Percentiles rank a stretch among this genome's conserved stretches.
phyloP scores from a whole-genome alignment of 2,797 vertebrate genomes.

The Momotus momota region DNA sequence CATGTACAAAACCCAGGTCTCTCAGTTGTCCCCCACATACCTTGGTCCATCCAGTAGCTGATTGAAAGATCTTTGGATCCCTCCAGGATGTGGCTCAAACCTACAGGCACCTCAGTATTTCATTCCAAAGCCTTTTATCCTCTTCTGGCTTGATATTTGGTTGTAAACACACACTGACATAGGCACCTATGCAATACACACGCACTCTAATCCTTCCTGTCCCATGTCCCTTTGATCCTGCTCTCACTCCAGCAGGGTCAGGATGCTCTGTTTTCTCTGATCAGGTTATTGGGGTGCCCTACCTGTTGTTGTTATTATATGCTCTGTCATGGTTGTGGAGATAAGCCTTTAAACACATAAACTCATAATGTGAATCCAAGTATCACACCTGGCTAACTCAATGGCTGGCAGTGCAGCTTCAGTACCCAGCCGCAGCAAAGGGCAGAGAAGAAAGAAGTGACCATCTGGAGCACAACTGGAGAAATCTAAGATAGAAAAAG shows the following conservation, averaged over 20 bases:
- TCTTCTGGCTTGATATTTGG: background rate
- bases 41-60: background rate
- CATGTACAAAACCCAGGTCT: background rate
- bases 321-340: background rate
- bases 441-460: background rate
- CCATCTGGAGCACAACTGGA: background rate
- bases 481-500: background rate
- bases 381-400: background rate
- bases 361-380: background rate
- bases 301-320: background rate
- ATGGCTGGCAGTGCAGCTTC: background rate
- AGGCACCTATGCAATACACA: background rate
- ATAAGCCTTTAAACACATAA: background rate
- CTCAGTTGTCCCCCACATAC: background rate
- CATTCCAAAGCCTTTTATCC: background rate
- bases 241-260: background rate
- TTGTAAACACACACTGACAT: background rate
- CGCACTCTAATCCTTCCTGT: rapidly evolving
- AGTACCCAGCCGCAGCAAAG: rapidly evolving
- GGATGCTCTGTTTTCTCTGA: background rate
- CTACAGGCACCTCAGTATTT: background rate
- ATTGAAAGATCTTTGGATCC: background rate
- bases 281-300: background rate
- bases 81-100: background rate
- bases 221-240: background rate